Conservation (phyloP, 2,113 vertebrate genomes). For the Ranitomeya imitator region DNA sequence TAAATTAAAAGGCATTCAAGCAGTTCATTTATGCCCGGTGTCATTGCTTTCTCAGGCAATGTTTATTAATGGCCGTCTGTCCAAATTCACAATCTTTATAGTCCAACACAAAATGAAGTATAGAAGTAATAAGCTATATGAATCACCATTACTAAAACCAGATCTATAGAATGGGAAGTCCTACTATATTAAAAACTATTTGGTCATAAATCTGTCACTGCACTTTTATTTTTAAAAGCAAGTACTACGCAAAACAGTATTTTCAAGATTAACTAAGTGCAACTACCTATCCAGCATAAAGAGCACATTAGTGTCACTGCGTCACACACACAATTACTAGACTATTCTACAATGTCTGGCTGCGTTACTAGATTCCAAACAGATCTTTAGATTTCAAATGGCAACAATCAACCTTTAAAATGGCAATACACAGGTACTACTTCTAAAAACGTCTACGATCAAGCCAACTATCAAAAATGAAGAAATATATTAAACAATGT, state of each 20-base stretch:
- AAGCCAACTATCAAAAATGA: background rate
- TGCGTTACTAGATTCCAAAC: background rate
- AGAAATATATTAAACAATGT: too few species aligned
- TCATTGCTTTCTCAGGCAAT: background rate
- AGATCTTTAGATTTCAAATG: background rate
- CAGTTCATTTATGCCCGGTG: background rate
- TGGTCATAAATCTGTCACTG: slow-evolving; percentile 14
- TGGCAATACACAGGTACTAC: background rate
- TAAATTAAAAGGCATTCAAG: background rate
- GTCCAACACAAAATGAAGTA: background rate
- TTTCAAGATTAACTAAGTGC: background rate
- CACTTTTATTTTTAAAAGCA: too few species aligned
- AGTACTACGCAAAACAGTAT: background rate
- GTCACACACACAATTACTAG: too few species aligned
- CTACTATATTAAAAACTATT: background rate
- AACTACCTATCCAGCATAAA: background rate
- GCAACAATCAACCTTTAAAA: background rate
- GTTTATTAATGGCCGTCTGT: background rate
- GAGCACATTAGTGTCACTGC: background rate
- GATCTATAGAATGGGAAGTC: background rate
- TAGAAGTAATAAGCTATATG: background rate
- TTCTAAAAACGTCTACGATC: background rate
- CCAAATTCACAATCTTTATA: background rate
- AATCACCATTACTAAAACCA: slow-evolving; percentile 3
- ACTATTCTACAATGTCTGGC: background rate